phyloP scores from a whole-genome alignment of 2,113 vertebrate species.

The Sinocyclocheilus maitianheensis region DNA sequence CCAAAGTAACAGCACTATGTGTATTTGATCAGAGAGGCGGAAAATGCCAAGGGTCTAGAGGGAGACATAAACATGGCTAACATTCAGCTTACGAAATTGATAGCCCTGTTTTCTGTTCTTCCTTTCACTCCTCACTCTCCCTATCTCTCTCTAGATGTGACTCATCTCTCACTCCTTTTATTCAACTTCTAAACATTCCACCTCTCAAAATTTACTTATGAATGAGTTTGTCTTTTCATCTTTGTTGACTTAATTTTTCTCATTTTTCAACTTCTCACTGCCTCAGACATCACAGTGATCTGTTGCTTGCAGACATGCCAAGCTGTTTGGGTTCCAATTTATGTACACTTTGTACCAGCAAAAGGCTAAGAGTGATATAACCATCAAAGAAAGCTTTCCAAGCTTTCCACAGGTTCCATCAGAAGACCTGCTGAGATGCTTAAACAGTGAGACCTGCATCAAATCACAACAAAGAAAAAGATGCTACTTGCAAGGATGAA shows the following conservation, averaged over 20 bases:
- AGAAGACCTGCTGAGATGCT: background rate
- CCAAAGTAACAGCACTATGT: background rate
- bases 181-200: conserved; percentile 11
- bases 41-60: conserved; percentile 30
- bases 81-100: conserved; percentile 36
- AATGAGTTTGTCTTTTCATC: conserved; percentile 10
- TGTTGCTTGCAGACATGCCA: conserved; percentile 65
- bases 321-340: conserved; percentile 60
- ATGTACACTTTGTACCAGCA: conserved; percentile 57
- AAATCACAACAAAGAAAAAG: background rate
- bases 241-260: background rate
- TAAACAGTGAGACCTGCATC: background rate
- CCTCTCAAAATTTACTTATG: background rate
- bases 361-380: conserved; percentile 50
- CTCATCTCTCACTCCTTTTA: background rate
- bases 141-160: background rate
- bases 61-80: conserved; percentile 24
- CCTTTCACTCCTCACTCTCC: conserved; percentile 7
- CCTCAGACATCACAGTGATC: conserved; percentile 45
- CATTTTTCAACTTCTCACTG: conserved; percentile 8
- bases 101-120: conserved; percentile 27
- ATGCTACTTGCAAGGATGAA: background rate
- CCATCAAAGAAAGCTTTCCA: background rate
- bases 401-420: background rate
- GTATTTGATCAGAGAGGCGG: background rate